Conservation (phyloP, 2,888 invertebrate species). For the Macrosiphum euphorbiae region DNA sequence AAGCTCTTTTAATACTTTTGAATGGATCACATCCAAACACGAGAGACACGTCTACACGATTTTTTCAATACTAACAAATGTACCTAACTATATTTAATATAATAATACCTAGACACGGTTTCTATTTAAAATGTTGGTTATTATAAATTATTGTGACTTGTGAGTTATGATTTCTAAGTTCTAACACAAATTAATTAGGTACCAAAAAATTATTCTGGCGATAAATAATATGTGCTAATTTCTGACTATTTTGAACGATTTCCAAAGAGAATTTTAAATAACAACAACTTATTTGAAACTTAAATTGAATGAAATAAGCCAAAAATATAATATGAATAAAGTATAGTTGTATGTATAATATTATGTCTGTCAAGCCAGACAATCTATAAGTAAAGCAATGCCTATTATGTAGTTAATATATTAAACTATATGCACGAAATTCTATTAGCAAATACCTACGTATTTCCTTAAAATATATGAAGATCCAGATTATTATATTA, state of each 20-base stretch:
- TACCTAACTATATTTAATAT: neutral
- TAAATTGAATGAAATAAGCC: neutral
- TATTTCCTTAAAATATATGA: neutral
- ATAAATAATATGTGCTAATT: neutral
- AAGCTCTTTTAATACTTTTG: neutral
- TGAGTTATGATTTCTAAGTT: neutral
- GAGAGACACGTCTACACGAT: neutral
- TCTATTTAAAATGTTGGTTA: neutral
- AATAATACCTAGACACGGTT: neutral
- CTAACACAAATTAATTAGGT: neutral
- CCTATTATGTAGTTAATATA: neutral
- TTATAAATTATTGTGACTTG: neutral
- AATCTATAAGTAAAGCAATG: neutral
- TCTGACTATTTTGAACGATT: neutral
- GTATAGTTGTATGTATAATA: neutral
- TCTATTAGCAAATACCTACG: neutral
- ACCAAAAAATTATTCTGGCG: neutral
- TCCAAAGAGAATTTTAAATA: neutral
- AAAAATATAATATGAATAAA: neutral
- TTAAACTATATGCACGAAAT: neutral
- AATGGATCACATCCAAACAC: neutral
- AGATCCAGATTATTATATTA: neutral
- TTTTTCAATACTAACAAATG: neutral
- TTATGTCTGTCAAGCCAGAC: neutral
- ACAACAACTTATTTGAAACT: neutral